Evolutionary conservation across 2,888 invertebrate genomes (phyloP).

Genomic region (Petrolisthes cinctipes): DNA sequence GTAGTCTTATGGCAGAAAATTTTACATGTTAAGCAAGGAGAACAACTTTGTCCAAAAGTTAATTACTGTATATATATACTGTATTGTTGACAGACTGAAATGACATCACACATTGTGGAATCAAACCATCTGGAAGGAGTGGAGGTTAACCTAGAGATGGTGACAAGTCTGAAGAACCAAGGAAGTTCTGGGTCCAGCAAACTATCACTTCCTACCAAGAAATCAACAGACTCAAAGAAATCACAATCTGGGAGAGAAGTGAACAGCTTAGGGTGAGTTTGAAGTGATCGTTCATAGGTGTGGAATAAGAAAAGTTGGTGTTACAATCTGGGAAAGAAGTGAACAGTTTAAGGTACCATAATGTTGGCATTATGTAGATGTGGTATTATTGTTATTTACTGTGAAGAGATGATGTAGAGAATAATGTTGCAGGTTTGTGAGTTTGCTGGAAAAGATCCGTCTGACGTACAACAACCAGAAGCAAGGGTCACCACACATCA

Average conservation of each 20-base stretch:
- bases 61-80: too few relatives aligned
- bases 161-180: neutral
- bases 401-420: too few relatives aligned
- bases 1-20: neutral
- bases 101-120: slow-evolving; percentile 33
- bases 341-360: neutral
- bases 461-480: slow-evolving; percentile 54
- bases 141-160: slow-evolving; percentile 53
- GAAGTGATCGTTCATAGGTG: too few relatives aligned
- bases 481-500: slow-evolving; percentile 51
- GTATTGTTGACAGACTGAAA: slow-evolving; percentile 14
- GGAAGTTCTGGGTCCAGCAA: neutral
- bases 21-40: neutral
- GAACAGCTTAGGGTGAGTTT: slow-evolving; percentile 29
- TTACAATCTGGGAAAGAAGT: neutral
- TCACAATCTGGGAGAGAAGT: neutral
- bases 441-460: slow-evolving; percentile 43
- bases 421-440: slow-evolving; percentile 27
- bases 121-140: slow-evolving; percentile 42
- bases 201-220: too few relatives aligned
- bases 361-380: neutral
- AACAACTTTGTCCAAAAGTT: too few relatives aligned
- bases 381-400: neutral
- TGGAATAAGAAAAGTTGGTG: too few relatives aligned
- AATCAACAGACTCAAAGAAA: neutral